Evolutionary conservation across 2,797 vertebrate genomes (phyloP).

Genomic region (Tolypeutes matacus): DNA sequence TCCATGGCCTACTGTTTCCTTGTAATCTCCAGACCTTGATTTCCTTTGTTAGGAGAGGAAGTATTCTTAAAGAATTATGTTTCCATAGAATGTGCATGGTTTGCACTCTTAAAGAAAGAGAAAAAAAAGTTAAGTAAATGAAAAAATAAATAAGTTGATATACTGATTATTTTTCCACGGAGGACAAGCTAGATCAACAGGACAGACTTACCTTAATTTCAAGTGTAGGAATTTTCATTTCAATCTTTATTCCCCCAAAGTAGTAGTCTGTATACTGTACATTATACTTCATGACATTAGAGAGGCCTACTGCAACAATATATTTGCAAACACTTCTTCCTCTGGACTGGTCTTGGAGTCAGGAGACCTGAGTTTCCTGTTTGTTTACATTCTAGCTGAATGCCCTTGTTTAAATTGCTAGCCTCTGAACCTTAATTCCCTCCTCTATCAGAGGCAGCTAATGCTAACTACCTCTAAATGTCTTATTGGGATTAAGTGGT

Average conservation of each 20-base stretch:
- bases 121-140: neutral
- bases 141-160: neutral
- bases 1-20: neutral
- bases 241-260: neutral
- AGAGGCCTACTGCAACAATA: neutral
- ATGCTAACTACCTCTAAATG: neutral
- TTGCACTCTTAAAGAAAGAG: neutral
- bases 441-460: neutral
- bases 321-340: neutral
- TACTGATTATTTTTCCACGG: neutral
- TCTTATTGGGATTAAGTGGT: constrained; percentile 4
- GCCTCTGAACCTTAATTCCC: neutral
- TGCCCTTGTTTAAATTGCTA: neutral
- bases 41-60: neutral
- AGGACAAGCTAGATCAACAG: neutral
- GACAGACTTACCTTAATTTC: constrained; percentile 23
- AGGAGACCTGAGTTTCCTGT: neutral
- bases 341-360: neutral
- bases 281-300: neutral
- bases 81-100: neutral
- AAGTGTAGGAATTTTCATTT: neutral
- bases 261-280: neutral
- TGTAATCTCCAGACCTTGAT: neutral
- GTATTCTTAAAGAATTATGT: neutral
- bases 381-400: neutral